These are phyloP conservation scores for Drosophila conformis DNA, from an alignment of 2,888 invertebrate genomes.

Conservation along the genomic window DNA sequence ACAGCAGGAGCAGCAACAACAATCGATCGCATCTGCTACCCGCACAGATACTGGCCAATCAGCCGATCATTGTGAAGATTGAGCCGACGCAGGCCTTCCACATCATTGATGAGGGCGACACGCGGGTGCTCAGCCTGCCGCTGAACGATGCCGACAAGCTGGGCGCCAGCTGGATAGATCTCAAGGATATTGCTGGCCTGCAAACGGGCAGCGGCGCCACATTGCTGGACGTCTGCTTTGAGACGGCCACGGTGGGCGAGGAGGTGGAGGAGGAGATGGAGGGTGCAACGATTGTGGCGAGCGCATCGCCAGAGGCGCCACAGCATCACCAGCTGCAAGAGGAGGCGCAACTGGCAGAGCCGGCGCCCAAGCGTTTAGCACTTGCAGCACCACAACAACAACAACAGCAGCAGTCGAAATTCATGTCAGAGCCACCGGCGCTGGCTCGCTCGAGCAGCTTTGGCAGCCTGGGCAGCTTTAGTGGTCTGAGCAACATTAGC, in stretches of 20 bases:
- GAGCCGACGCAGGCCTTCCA: constrained; percentile 84
- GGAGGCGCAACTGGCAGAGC: constrained; percentile 45
- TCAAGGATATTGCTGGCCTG: constrained; percentile 83
- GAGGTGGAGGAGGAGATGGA: constrained; percentile 28
- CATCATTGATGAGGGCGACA: constrained; percentile 83
- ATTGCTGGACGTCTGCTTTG: constrained; percentile 80
- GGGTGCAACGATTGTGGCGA: constrained; percentile 57
- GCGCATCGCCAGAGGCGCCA: constrained; percentile 38
- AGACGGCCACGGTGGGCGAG: constrained; percentile 47
- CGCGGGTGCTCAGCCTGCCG: constrained; percentile 82
- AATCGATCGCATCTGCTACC: constrained; percentile 24
- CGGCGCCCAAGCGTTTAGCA: constrained; percentile 63
- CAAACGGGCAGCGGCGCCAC: constrained; percentile 75
- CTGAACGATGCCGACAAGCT: constrained; percentile 82
- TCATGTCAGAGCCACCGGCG: constrained; percentile 70
- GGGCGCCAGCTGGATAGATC: constrained; percentile 84
- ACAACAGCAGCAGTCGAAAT: constrained; percentile 50
- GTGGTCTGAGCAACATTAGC: constrained; percentile 57
- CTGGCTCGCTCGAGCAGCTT: constrained; percentile 70
- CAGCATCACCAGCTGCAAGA: constrained; percentile 14
- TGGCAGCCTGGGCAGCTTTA: constrained; percentile 60
- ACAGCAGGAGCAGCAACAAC: constrained; percentile 14
- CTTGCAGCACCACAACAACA: constrained; percentile 24
- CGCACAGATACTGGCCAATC: constrained; percentile 65
- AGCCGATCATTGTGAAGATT: constrained; percentile 84